phyloP scores from a whole-genome alignment of 2,113 vertebrate genomes.

The Odocoileus hemionus region DNA sequence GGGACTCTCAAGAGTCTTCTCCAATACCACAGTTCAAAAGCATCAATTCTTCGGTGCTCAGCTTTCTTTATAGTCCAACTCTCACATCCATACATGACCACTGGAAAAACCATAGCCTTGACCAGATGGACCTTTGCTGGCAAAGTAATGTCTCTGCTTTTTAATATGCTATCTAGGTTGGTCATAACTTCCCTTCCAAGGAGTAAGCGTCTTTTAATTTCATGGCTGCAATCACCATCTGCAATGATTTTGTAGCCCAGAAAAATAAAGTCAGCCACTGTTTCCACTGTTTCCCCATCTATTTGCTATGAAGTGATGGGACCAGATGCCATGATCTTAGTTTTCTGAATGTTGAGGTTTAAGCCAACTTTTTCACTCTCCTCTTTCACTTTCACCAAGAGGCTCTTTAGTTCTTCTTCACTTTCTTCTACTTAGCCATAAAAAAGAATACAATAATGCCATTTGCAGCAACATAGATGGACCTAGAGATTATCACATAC shows the following conservation, averaged over 20 bases:
- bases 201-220: no score
- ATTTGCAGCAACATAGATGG: not conserved
- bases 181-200: no score
- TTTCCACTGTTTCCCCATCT: no score
- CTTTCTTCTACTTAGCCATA: not conserved
- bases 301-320: no score
- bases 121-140: not conserved
- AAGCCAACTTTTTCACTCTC: not conserved
- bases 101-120: not conserved
- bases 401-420: not conserved
- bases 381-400: not conserved
- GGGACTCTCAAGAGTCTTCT: not conserved
- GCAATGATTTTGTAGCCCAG: no score
- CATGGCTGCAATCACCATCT: no score
- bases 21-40: not conserved
- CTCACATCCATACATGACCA: not conserved
- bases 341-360: not conserved
- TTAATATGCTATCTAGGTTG: not conserved
- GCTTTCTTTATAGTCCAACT: not conserved
- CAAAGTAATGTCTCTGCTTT: not conserved
- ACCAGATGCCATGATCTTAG: no score
- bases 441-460: not conserved
- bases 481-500: not conserved
- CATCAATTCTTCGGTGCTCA: accelerated
- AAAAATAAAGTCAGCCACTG: no score